phyloP scores from a whole-genome alignment of 2,797 vertebrate genomes.

The Apogon talboti region DNA sequence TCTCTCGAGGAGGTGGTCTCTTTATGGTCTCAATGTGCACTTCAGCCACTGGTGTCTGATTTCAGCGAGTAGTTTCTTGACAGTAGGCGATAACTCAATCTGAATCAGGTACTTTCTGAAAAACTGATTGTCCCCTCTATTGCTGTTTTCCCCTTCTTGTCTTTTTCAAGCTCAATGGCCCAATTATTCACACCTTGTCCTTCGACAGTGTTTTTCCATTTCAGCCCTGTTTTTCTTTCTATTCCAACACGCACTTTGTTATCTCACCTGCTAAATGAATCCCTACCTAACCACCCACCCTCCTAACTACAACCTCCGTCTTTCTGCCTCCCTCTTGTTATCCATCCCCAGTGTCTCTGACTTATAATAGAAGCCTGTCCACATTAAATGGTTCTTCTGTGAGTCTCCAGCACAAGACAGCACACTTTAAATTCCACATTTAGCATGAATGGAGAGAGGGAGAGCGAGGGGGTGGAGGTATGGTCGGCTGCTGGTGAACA shows the following conservation, averaged over 20 bases:
- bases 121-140: too few species aligned
- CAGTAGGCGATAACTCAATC: not conserved
- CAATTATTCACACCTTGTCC: not conserved
- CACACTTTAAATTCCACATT: constrained; percentile 74
- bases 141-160: too few species aligned
- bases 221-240: not conserved
- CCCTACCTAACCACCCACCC: not conserved
- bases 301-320: constrained; percentile 17
- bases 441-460: constrained; percentile 49
- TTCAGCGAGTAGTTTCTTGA: constrained; percentile 13
- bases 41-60: constrained; percentile 9
- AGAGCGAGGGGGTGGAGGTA: constrained; percentile 31
- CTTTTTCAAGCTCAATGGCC: not conserved
- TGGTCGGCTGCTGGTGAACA: constrained; percentile 24
- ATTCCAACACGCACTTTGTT: not conserved
- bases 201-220: not conserved
- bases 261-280: not conserved
- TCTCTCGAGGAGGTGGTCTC: constrained; percentile 13
- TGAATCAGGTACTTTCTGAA: not conserved
- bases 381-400: constrained; percentile 61
- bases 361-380: constrained; percentile 54
- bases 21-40: constrained; percentile 24
- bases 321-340: constrained; percentile 16
- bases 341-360: constrained; percentile 34
- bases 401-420: constrained; percentile 48